Evolutionary conservation across 2,113 vertebrate species (phyloP).

Genomic region (Entomyzon cyanotis): DNA sequence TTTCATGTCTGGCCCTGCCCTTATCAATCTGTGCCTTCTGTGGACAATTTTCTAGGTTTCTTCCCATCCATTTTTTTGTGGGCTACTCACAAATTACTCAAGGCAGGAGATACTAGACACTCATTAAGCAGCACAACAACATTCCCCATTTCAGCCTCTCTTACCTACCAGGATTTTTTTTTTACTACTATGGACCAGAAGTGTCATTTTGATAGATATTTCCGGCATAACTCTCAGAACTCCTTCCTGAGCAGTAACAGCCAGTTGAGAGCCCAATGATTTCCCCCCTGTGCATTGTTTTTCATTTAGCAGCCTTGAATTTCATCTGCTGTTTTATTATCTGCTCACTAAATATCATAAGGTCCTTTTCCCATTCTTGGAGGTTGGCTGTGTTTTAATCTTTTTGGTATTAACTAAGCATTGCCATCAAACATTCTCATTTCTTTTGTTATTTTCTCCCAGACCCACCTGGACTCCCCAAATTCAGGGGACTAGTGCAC

Average conservation of each 20-base stretch:
- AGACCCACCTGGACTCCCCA: not conserved
- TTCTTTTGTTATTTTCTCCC: not conserved
- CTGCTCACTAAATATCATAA: conserved; percentile 8
- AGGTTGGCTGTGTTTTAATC: conserved; percentile 14
- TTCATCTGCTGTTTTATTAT: conserved; percentile 45
- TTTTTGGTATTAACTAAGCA: not conserved
- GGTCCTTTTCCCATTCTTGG: not conserved
- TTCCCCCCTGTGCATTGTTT: conserved; percentile 47
- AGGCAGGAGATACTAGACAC: not conserved
- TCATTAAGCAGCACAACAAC: not conserved
- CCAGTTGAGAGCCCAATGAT: conserved; percentile 19
- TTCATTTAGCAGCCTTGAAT: conserved; percentile 55
- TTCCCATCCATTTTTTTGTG: not conserved
- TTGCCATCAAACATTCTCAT: not conserved
- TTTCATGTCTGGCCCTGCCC: not conserved
- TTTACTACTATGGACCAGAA: not conserved
- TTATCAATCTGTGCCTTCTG: not conserved
- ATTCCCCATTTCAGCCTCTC: not conserved
- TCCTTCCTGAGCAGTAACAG: not conserved
- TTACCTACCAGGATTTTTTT: not conserved
- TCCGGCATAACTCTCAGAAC: not conserved
- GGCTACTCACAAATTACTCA: not conserved
- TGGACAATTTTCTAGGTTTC: not conserved
- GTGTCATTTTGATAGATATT: conserved; percentile 34
- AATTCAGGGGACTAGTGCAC: not conserved